Conservation (phyloP, 2,888 invertebrate species). For the Lasioglossum leucozonium region DNA sequence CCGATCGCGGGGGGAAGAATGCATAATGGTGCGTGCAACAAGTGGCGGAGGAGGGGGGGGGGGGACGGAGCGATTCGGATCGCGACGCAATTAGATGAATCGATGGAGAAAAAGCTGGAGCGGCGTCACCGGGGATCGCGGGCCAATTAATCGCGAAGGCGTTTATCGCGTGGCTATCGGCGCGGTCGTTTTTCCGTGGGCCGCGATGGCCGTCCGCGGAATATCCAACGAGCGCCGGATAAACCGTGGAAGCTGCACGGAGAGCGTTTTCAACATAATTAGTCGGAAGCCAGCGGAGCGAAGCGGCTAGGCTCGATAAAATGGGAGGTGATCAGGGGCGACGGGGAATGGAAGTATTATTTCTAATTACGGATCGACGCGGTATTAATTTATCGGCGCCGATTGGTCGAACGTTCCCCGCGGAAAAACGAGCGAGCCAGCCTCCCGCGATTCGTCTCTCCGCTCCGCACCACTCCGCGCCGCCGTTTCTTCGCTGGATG, state of each 20-base stretch:
- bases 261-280: slow-evolving; percentile 23
- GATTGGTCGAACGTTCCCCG: background rate
- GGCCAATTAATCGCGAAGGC: slow-evolving; percentile 25
- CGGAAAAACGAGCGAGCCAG: slow-evolving; percentile 1
- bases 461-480: background rate
- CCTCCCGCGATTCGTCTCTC: background rate
- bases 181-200: background rate
- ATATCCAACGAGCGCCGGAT: background rate
- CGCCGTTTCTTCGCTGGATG: slow-evolving; percentile 24
- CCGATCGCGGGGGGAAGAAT: slow-evolving; percentile 2
- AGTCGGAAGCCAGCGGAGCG: slow-evolving; percentile 3
- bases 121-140: background rate
- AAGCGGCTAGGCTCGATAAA: background rate
- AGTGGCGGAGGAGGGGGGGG: background rate
- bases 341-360: slow-evolving; percentile 27
- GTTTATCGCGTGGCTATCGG: background rate
- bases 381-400: slow-evolving; percentile 30
- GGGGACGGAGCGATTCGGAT: background rate
- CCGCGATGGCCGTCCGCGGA: slow-evolving; percentile 7
- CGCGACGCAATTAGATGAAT: slow-evolving; percentile 36
- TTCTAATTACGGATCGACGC: slow-evolving; percentile 38
- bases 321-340: slow-evolving; percentile 1
- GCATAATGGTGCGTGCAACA: slow-evolving; percentile 16
- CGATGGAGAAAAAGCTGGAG: slow-evolving; percentile 9
- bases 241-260: slow-evolving; percentile 25